A percentile compares a stretch with the other conserved stretches of the same genome.
Conservation (phyloP, 2,888 invertebrate species). For the Heliconius erato region DNA sequence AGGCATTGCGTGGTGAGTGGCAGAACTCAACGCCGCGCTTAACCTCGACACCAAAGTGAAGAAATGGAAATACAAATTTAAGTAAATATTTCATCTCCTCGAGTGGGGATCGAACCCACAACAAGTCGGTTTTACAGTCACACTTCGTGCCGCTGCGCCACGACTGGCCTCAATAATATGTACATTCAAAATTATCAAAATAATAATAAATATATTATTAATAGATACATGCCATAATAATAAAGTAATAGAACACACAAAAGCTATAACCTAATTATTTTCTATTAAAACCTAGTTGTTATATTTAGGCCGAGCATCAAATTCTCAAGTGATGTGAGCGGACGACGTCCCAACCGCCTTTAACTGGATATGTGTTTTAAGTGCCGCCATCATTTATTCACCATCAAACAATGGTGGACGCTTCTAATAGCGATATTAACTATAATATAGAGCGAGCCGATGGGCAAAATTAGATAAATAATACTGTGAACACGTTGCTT, state of each 20-base stretch:
- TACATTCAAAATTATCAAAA: neutral
- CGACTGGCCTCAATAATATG: too few relatives aligned
- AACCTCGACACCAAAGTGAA: too few relatives aligned
- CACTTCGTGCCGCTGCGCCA: too few relatives aligned
- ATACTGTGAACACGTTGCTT: neutral
- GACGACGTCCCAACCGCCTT: slow-evolving; percentile 32
- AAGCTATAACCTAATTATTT: neutral
- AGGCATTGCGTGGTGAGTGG: too few relatives aligned
- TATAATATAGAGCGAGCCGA: slow-evolving; percentile 14
- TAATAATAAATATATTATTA: neutral
- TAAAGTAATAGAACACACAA: neutral
- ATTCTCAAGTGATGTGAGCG: slow-evolving; percentile 38
- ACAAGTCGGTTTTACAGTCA: too few relatives aligned
- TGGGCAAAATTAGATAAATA: slow-evolving; percentile 3
- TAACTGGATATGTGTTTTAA: slow-evolving; percentile 45
- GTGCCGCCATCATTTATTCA: slow-evolving; percentile 45
- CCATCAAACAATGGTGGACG: neutral
- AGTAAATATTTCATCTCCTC: too few relatives aligned
- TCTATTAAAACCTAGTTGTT: slow-evolving; percentile 19
- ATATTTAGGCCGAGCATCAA: slow-evolving; percentile 43
- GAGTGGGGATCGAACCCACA: too few relatives aligned
- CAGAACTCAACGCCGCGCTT: too few relatives aligned
- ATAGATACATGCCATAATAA: neutral
- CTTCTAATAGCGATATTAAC: slow-evolving; percentile 7
- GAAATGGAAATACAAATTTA: too few relatives aligned